Percentiles rank a stretch among this genome's conserved stretches.
Evolutionary conservation across 2,113 vertebrate species (phyloP).

Genomic region (Chlorocebus sabaeus): DNA sequence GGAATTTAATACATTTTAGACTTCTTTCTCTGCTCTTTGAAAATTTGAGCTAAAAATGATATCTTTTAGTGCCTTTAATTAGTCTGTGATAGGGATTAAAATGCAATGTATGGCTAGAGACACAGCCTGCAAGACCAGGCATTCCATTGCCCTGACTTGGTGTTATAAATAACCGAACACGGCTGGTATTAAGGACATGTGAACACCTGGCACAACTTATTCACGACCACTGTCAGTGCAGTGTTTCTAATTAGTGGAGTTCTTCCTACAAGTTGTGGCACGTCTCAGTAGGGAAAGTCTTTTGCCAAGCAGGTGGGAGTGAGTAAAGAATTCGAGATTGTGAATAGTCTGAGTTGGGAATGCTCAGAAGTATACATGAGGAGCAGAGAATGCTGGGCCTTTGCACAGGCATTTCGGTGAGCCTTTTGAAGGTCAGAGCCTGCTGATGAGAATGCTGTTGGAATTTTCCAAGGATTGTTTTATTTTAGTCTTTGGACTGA

Average conservation of each 20-base stretch:
- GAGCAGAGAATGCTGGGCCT: not conserved
- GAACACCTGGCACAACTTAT: slow-evolving; percentile 43
- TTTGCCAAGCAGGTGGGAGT: not conserved
- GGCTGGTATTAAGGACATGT: not conserved
- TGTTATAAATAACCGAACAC: slow-evolving; percentile 52
- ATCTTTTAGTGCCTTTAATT: not conserved
- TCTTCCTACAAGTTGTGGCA: slow-evolving; percentile 30
- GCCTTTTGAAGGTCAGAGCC: not conserved
- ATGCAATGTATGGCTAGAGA: not conserved
- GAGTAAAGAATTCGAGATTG: slow-evolving; percentile 14
- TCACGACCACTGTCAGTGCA: not conserved
- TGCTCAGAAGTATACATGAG: not conserved
- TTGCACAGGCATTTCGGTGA: not conserved
- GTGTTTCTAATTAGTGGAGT: not conserved
- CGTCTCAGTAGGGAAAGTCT: not conserved
- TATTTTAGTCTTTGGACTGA: slow-evolving; percentile 59
- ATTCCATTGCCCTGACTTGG: not conserved
- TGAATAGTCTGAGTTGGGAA: not conserved
- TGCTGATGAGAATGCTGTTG: not conserved
- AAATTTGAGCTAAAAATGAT: not conserved
- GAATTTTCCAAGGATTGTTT: slow-evolving; percentile 68
- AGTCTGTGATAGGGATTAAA: slow-evolving; percentile 1
- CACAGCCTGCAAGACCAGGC: not conserved
- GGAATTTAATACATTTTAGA: not conserved
- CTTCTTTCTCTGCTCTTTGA: not conserved